Percentiles rank a stretch among this genome's conserved stretches.
These are phyloP conservation scores for Lontra canadensis DNA, from an alignment of 2,113 vertebrate species.

Conservation along the genomic window DNA sequence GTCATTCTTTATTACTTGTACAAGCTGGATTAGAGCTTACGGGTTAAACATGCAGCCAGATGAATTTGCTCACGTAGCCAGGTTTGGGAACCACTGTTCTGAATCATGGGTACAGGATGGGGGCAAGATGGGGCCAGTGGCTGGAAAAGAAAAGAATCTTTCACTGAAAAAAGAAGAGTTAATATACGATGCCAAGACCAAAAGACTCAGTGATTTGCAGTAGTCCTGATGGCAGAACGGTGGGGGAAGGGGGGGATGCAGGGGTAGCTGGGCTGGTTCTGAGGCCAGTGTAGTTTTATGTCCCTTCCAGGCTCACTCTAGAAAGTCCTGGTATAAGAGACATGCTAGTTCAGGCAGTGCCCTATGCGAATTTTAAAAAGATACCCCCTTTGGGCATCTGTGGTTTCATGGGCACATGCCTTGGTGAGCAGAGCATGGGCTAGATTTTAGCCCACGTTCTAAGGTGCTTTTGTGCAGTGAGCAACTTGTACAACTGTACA, in stretches of 20 bases:
- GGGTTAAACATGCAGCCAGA: background rate
- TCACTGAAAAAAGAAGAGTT: background rate
- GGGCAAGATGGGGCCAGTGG: background rate
- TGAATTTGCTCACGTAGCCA: background rate
- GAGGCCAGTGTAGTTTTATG: background rate
- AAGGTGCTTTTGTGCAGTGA: background rate
- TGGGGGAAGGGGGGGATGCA: rapidly evolving
- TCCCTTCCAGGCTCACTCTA: background rate
- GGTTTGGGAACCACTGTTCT: background rate
- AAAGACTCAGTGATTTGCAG: background rate
- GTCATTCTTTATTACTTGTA: background rate
- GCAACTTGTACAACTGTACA: background rate
- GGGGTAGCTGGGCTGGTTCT: background rate
- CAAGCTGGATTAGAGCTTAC: background rate
- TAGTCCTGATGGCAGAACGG: background rate
- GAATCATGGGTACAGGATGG: background rate
- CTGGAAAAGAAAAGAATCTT: background rate
- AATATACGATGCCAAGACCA: background rate
- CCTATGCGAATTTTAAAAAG: background rate
- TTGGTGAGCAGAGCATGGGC: background rate
- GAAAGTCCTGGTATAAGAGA: background rate
- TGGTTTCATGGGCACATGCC: background rate
- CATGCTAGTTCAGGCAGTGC: background rate
- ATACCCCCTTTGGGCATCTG: background rate
- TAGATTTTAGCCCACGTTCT: background rate